A percentile compares a stretch with the other conserved stretches of the same genome.
phyloP scores from a whole-genome alignment of 2,888 invertebrate species.

The Dione juno region DNA sequence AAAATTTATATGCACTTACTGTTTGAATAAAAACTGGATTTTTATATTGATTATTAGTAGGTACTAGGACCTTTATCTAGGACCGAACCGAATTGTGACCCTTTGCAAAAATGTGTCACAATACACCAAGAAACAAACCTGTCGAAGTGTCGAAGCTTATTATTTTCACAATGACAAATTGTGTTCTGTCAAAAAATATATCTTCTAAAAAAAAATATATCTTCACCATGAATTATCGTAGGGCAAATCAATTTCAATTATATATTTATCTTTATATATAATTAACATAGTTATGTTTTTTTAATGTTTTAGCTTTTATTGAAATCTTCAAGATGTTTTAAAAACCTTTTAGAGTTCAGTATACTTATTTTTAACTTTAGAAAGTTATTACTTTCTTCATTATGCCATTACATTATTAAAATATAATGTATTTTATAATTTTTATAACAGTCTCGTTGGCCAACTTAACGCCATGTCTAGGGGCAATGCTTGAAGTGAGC shows the following conservation, averaged over 20 bases:
- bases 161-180: conserved; percentile 3
- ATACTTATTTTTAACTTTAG: not conserved
- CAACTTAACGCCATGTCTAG: conserved; percentile 17
- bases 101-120: not conserved
- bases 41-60: too few species aligned
- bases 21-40: too few species aligned
- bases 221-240: not conserved
- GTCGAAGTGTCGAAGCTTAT: conserved; percentile 1
- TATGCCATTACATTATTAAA: not conserved
- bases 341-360: not conserved
- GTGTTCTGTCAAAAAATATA: not conserved
- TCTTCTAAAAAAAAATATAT: not conserved
- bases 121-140: too few species aligned
- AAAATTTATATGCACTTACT: too few species aligned
- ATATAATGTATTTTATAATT: not conserved
- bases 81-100: too few species aligned
- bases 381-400: not conserved
- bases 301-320: not conserved
- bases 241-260: not conserved
- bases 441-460: conserved; percentile 12
- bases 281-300: not conserved
- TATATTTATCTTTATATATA: not conserved
- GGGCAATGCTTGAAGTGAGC: conserved; percentile 19
- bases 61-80: too few species aligned
- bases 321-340: not conserved